Base-by-base conservation (phyloP, 2,797 vertebrate species). In the Eleutherodactylus coqui region DNA sequence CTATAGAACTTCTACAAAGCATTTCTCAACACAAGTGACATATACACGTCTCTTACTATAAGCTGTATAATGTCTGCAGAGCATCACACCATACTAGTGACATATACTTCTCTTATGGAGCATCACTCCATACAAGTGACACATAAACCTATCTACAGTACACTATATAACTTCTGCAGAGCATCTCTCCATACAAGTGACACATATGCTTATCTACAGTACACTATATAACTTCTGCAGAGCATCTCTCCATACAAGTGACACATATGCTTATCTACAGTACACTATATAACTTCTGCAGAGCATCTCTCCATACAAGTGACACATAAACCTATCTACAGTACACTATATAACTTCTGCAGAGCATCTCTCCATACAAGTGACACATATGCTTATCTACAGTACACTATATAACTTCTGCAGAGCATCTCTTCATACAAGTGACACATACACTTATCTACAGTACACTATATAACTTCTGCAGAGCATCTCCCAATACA, bases 291-390 rank as follows among this genome's bases (percentile, higher is more conserved):
- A 17, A 79, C 5, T 16, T 60, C 36, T 60, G 21, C 47, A 80
- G 7, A 32, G n/a, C 29, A 55, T 83, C 29, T 29, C 27, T 14
- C 41, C 10, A n/a, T 45, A 62, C 4, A 11, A 16, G 4, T 6
- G 16, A 51, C 19, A 10, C 19, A 29, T 7, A 2, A 13, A 45
- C 5, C 24, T 51, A 45, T 32, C 10, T 55, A 16, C 24, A n/a
- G 24, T 19, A 45, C 13, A 0, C 5, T 43, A 14, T 19, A 41
- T 17, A 60, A 38, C 24, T 2, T 17, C 32, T 72, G 67, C 29
- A 82, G 45, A 67, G 45, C 16, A 36, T 69, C 32, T 36, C 34
- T 69, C 34, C 62, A 69, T 38, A 69, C 64, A 36, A n/a, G n/a
- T n/a, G n/a, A n/a, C n/a, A n/a, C n/a, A n/a, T n/a, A n/a, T n/a